These are phyloP conservation scores for Semotilus atromaculatus DNA, from an alignment of 2,797 vertebrate species.

Conservation along the genomic window DNA sequence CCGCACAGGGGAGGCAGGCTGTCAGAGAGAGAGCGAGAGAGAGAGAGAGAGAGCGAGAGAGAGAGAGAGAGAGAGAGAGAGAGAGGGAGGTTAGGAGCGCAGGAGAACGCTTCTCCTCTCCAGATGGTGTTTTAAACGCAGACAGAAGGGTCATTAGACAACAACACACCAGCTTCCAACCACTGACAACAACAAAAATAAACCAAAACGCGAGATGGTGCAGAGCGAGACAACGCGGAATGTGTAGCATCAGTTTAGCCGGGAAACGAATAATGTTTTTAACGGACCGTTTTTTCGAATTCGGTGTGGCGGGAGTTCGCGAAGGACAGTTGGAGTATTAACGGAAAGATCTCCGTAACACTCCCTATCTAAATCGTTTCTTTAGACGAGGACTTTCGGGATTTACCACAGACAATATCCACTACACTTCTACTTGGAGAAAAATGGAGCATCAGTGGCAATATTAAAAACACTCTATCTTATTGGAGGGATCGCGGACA, in stretches of 20 bases:
- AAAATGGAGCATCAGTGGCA: slow-evolving; percentile 67
- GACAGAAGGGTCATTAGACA: slow-evolving; percentile 79
- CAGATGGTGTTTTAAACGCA: slow-evolving; percentile 87
- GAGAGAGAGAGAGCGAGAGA: slow-evolving; percentile 50
- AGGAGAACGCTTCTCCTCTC: slow-evolving; percentile 71
- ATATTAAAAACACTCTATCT: slow-evolving; percentile 54
- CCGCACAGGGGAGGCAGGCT: slow-evolving; percentile 61
- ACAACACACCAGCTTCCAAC: slow-evolving; percentile 73
- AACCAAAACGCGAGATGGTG: slow-evolving; percentile 57
- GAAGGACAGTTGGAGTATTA: slow-evolving; percentile 65
- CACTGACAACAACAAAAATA: slow-evolving; percentile 62
- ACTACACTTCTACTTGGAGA: slow-evolving; percentile 1
- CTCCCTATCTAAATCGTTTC: slow-evolving; percentile 33
- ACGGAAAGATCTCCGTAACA: slow-evolving; percentile 60
- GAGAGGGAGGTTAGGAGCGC: slow-evolving; percentile 67
- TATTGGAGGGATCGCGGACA: slow-evolving; percentile 54
- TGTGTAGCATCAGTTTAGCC: slow-evolving; percentile 40
- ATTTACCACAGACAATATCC: slow-evolving; percentile 61
- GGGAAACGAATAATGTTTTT: slow-evolving; percentile 44
- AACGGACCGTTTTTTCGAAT: slow-evolving; percentile 56
- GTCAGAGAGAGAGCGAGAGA: slow-evolving; percentile 47
- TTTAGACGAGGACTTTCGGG: slow-evolving; percentile 51
- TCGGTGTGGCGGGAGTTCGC: slow-evolving; percentile 55
- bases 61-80: slow-evolving; percentile 55
- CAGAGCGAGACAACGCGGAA: slow-evolving; percentile 55